Conservation (phyloP, 2,888 invertebrate species). For the Volucella inanis region DNA sequence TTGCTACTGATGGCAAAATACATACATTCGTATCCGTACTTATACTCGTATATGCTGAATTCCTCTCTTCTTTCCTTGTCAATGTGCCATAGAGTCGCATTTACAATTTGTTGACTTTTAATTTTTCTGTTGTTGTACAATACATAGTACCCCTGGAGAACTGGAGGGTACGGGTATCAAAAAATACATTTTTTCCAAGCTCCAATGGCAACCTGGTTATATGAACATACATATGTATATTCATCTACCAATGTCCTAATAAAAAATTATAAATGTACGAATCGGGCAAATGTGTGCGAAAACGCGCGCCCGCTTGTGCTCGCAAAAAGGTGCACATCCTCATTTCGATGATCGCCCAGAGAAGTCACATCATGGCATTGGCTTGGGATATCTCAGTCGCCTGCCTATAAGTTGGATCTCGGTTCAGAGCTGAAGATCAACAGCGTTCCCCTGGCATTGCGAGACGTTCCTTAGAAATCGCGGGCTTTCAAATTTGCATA, state of each 20-base stretch:
- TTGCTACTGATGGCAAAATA: conserved; percentile 54
- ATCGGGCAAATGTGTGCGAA: conserved; percentile 51
- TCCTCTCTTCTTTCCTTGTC: not conserved
- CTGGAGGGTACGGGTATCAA: not conserved
- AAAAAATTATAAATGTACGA: conserved; percentile 72
- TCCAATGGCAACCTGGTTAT: conserved; percentile 13
- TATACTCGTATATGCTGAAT: not conserved
- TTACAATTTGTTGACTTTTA: conserved; percentile 69
- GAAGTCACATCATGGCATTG: conserved; percentile 57
- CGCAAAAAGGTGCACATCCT: conserved; percentile 58
- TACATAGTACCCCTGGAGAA: conserved; percentile 26
- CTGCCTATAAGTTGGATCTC: conserved; percentile 30
- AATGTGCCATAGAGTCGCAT: not conserved
- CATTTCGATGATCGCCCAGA: conserved; percentile 61
- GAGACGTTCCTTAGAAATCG: conserved; percentile 36
- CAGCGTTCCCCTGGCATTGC: conserved; percentile 25
- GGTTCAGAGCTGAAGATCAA: conserved; percentile 55
- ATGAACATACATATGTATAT: conserved; percentile 19
- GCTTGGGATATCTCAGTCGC: conserved; percentile 54
- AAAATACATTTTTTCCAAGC: not conserved
- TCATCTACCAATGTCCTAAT: conserved; percentile 60
- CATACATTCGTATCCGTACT: not conserved
- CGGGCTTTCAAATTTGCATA: conserved; percentile 69
- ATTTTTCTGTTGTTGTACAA: conserved; percentile 47
- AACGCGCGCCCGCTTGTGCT: conserved; percentile 46